Evolutionary conservation across 2,888 invertebrate genomes (phyloP).

Genomic region (Physocephala rufipes): DNA sequence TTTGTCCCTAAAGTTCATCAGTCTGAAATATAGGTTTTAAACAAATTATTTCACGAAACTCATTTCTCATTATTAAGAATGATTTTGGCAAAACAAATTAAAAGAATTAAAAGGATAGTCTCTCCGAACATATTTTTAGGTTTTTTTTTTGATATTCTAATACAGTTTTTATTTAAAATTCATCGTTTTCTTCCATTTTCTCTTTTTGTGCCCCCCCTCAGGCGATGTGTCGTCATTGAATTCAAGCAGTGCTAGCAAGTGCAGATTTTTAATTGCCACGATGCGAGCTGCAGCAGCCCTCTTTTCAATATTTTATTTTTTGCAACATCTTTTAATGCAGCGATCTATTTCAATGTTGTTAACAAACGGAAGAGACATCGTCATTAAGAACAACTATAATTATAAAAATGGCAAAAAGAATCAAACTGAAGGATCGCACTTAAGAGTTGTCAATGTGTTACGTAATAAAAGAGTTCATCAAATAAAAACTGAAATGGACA

Average conservation of each 20-base stretch:
- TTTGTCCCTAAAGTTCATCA: too few species aligned
- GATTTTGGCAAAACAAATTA: too few species aligned
- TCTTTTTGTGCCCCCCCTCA: constrained; percentile 23
- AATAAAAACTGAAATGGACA: constrained; percentile 20
- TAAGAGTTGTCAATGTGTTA: constrained; percentile 36
- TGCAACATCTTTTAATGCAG: constrained; percentile 46
- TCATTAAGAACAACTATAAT: constrained; percentile 19
- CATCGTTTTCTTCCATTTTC: constrained; percentile 13
- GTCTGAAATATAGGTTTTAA: too few species aligned
- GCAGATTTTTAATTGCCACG: constrained; percentile 38
- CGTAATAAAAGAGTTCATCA: constrained; percentile 16
- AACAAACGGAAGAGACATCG: constrained; percentile 9
- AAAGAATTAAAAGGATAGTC: too few species aligned
- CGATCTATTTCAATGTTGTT: not conserved
- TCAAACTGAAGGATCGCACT: constrained; percentile 38
- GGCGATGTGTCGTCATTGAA: constrained; percentile 50
- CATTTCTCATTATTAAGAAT: too few species aligned
- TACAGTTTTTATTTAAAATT: not conserved
- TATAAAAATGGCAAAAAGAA: constrained; percentile 27
- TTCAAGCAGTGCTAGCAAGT: constrained; percentile 43
- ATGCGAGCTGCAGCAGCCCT: constrained; percentile 45
- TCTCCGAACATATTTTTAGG: not conserved
- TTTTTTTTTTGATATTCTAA: not conserved
- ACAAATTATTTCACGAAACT: too few species aligned
- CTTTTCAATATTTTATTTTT: constrained; percentile 41